Conservation (phyloP, 2,113 vertebrate genomes). For the Morone chrysops region DNA sequence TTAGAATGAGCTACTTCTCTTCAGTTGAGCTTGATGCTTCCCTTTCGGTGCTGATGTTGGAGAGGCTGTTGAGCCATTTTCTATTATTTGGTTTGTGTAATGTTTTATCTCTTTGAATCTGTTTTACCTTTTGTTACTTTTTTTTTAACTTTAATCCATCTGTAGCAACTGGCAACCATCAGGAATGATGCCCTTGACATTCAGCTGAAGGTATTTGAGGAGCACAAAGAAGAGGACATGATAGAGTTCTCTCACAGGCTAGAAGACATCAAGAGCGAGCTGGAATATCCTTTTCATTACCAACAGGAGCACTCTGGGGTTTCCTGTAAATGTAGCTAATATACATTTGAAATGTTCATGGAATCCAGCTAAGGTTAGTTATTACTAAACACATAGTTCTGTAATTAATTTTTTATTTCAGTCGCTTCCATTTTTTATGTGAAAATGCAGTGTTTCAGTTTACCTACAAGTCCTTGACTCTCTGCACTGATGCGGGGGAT, state of each 20-base stretch:
- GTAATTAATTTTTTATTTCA: constrained; percentile 12
- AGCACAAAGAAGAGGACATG: constrained; percentile 98
- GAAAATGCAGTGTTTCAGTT: constrained; percentile 25
- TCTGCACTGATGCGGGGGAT: constrained; percentile 91
- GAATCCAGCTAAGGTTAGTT: neutral
- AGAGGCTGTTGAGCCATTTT: constrained; percentile 7
- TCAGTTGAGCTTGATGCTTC: constrained; percentile 7
- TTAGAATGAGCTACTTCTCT: constrained; percentile 27
- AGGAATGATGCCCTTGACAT: constrained; percentile 96
- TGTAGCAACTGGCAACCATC: constrained; percentile 80
- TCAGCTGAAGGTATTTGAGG: constrained; percentile 96
- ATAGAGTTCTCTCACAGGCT: constrained; percentile 95
- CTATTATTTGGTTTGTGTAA: neutral
- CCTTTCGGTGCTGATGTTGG: neutral
- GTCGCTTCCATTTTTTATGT: constrained; percentile 21
- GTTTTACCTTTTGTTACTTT: constrained; percentile 18
- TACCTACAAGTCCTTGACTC: constrained; percentile 83
- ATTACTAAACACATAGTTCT: neutral
- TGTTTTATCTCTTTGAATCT: neutral
- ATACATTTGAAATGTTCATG: neutral
- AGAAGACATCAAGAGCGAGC: constrained; percentile 93
- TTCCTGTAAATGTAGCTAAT: constrained; percentile 6
- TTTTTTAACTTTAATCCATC: constrained; percentile 20
- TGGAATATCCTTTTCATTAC: constrained; percentile 94
- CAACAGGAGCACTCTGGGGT: constrained; percentile 1